Evolutionary conservation across 2,888 invertebrate species (phyloP).

Genomic region (Macrophya annulata): DNA sequence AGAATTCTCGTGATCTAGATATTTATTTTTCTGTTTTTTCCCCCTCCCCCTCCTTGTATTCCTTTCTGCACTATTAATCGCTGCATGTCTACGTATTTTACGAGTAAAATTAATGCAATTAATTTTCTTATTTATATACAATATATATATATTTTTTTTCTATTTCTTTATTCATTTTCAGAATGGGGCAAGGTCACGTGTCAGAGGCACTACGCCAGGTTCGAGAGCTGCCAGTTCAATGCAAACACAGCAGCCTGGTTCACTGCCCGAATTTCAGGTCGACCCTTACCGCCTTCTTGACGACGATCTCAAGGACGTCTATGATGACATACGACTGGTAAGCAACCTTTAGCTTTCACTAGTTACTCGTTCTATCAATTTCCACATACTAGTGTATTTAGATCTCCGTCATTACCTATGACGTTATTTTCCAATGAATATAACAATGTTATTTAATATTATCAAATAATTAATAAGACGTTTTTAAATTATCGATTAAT

Average conservation of each 20-base stretch:
- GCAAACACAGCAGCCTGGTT: conserved; percentile 90
- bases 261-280: conserved; percentile 90
- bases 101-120: not conserved
- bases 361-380: conserved; percentile 25
- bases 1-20: not conserved
- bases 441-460: too few species aligned
- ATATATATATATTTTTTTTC: not conserved
- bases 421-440: not conserved
- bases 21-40: not conserved
- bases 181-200: conserved; percentile 68
- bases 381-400: conserved; percentile 1
- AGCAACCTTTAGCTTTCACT: conserved; percentile 68
- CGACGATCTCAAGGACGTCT: conserved; percentile 93
- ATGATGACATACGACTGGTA: conserved; percentile 93
- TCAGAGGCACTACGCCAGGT: conserved; percentile 67
- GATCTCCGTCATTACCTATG: not conserved
- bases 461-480: too few species aligned
- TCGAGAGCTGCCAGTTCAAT: conserved; percentile 85
- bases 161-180: conserved; percentile 58
- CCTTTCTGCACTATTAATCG: not conserved
- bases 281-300: conserved; percentile 94
- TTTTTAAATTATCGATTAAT: too few species aligned
- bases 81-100: not conserved
- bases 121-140: not conserved
- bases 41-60: not conserved